These are phyloP conservation scores for Manis pentadactyla DNA, from an alignment of 2,797 vertebrate genomes.

Conservation along the genomic window DNA sequence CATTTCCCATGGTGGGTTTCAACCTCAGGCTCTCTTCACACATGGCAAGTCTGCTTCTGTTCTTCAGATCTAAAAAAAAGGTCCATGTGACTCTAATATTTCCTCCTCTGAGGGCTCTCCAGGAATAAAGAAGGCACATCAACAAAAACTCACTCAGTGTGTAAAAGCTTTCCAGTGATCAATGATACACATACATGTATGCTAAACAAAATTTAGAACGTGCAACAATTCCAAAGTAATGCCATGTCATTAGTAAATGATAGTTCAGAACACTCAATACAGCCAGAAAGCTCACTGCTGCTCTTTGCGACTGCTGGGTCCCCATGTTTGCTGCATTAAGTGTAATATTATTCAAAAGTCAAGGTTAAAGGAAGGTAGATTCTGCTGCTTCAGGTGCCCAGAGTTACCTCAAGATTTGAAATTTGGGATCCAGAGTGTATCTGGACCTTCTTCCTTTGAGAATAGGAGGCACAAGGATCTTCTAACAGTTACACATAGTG, in stretches of 20 bases:
- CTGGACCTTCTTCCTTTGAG: not conserved
- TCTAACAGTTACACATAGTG: not conserved
- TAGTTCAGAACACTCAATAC: not conserved
- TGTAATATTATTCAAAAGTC: conserved; percentile 2
- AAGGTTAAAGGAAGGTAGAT: not conserved
- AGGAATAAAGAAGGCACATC: not conserved
- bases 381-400: not conserved
- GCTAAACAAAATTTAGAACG: not conserved
- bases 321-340: not conserved
- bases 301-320: not conserved
- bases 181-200: not conserved
- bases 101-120: not conserved
- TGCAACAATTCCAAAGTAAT: not conserved
- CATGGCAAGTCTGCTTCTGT: not conserved
- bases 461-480: not conserved
- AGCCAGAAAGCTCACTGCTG: not conserved
- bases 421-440: not conserved
- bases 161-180: conserved; percentile 30
- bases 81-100: not conserved
- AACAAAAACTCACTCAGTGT: conserved; percentile 40
- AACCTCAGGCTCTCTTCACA: conserved; percentile 24
- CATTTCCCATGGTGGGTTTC: conserved; percentile 46
- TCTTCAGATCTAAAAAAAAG: conserved; percentile 23
- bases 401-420: not conserved
- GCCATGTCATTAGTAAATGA: not conserved